These are phyloP conservation scores for Bradypus variegatus DNA, from an alignment of 2,797 vertebrate genomes.

Conservation along the genomic window DNA sequence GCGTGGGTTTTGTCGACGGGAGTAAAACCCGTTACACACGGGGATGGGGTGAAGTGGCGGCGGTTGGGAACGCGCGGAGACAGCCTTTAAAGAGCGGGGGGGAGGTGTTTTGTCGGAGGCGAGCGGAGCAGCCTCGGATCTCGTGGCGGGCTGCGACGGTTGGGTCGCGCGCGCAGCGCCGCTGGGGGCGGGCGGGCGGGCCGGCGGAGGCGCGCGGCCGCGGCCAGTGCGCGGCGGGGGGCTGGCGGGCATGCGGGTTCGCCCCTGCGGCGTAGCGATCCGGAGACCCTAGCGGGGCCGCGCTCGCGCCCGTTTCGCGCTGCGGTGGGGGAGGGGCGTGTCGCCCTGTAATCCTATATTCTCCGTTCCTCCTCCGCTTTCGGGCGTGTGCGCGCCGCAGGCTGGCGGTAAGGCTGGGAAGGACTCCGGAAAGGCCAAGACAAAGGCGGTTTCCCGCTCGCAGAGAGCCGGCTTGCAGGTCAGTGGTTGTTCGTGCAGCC, in stretches of 20 bases:
- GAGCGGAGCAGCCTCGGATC: background rate
- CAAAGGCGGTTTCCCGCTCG: slow-evolving; percentile 95
- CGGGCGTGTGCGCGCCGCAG: slow-evolving; percentile 71
- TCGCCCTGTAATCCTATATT: slow-evolving; percentile 49
- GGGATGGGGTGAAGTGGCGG: slow-evolving; percentile 35
- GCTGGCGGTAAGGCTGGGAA: slow-evolving; percentile 98
- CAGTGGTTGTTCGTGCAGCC: slow-evolving; percentile 40
- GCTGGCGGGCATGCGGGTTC: slow-evolving; percentile 47
- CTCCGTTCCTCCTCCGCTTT: slow-evolving; percentile 39
- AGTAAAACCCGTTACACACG: background rate
- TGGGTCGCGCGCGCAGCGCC: slow-evolving; percentile 44
- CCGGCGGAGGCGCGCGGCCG: background rate
- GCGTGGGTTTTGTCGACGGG: background rate
- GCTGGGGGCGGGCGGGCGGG: background rate
- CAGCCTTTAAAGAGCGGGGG: background rate
- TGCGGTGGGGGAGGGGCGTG: slow-evolving; percentile 50
- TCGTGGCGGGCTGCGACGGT: slow-evolving; percentile 22
- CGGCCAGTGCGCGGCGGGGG: background rate
- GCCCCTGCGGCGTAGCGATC: slow-evolving; percentile 18
- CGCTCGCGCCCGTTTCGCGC: background rate
- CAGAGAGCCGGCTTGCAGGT: slow-evolving; percentile 97
- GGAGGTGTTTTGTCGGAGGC: slow-evolving; percentile 17
- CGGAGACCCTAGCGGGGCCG: slow-evolving; percentile 25
- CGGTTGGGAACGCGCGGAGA: slow-evolving; percentile 51
- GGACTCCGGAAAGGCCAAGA: slow-evolving; percentile 97